Conservation (phyloP, 1,140 invertebrate species). For the Polypedilum vanderplanki region DNA sequence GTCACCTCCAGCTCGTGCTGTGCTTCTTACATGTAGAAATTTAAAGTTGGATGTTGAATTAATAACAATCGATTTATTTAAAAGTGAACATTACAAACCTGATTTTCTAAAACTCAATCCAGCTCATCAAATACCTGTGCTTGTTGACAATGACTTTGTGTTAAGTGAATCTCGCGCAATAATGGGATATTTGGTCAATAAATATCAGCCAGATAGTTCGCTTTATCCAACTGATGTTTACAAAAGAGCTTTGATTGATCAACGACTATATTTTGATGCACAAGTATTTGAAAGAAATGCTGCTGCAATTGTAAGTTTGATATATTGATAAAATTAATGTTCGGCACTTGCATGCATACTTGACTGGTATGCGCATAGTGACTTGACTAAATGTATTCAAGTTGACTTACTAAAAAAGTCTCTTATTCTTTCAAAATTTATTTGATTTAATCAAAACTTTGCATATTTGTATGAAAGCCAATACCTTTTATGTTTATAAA, state of each 20-base stretch:
- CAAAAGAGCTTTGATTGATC: background rate
- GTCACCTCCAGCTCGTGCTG: slow-evolving; percentile 34
- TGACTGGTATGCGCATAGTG: too few relatives aligned
- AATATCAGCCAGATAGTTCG: slow-evolving; percentile 22
- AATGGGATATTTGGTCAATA: slow-evolving; percentile 33
- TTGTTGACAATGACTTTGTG: slow-evolving; percentile 36
- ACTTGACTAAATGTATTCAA: too few relatives aligned
- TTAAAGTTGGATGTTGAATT: slow-evolving; percentile 33
- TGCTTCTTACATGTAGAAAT: slow-evolving; percentile 33
- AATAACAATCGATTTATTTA: slow-evolving; percentile 33
- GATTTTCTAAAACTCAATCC: slow-evolving; percentile 37
- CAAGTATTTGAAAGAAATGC: slow-evolving; percentile 10
- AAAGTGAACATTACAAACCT: slow-evolving; percentile 33
- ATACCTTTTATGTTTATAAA: too few relatives aligned
- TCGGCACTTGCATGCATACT: too few relatives aligned
- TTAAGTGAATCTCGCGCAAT: slow-evolving; percentile 37
- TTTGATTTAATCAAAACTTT: too few relatives aligned
- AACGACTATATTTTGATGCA: background rate
- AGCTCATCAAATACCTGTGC: slow-evolving; percentile 35
- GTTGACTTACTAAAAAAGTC: too few relatives aligned
- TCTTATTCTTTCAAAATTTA: too few relatives aligned
- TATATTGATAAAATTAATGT: too few relatives aligned
- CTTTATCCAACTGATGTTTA: background rate
- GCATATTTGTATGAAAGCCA: too few relatives aligned
- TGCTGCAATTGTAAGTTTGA: background rate